phyloP scores from a whole-genome alignment of 2,113 vertebrate species.

The Psammodynastes pulverulentus region DNA sequence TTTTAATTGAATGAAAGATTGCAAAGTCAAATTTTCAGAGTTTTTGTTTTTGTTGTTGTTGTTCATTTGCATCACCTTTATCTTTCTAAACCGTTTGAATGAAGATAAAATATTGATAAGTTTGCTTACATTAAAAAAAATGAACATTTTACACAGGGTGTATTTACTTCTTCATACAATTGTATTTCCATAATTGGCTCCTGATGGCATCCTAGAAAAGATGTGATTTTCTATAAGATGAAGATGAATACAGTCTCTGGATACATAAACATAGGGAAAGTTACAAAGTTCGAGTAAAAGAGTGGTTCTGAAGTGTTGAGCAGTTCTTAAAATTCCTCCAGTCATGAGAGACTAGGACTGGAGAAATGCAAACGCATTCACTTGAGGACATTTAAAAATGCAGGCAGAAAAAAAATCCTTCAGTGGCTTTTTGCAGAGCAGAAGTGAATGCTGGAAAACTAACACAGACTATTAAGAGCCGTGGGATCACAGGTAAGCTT shows the following conservation, averaged over 20 bases:
- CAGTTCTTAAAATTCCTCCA: neutral
- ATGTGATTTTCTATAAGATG: neutral
- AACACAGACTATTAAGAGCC: neutral
- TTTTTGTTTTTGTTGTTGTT: neutral
- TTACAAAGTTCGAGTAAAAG: neutral
- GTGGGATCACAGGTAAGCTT: neutral
- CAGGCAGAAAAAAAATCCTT: neutral
- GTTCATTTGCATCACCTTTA: neutral
- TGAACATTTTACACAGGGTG: neutral
- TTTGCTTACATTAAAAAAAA: neutral
- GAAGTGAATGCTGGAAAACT: neutral
- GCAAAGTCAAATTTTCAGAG: neutral
- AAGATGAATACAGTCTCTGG: neutral
- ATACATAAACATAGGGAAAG: neutral
- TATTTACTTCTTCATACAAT: neutral
- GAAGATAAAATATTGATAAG: neutral
- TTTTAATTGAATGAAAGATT: neutral
- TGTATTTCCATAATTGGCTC: neutral
- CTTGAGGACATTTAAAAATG: neutral
- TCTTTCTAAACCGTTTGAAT: neutral
- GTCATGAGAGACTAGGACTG: neutral
- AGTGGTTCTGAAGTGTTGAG: neutral
- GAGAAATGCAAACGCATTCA: neutral
- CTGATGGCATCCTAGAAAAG: neutral
- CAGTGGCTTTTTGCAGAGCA: neutral